Base-by-base conservation (phyloP, 2,797 vertebrate species). In the Sebastes hubbsi region DNA sequence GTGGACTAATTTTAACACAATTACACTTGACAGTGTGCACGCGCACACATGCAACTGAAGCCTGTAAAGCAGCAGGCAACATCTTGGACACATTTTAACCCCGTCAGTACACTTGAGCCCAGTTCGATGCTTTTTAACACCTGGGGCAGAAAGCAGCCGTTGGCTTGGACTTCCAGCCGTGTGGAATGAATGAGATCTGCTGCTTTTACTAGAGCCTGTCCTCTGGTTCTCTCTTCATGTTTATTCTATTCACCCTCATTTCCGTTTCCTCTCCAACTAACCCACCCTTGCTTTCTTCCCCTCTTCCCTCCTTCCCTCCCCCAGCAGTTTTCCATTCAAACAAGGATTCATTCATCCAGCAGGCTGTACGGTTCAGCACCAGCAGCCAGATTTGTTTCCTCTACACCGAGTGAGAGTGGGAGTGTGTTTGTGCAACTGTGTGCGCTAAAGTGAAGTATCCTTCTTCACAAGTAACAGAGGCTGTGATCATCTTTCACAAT, bases 1-100 rank as follows among this genome's bases (percentile, higher is more conserved):
- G 7, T 54, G 80, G 64, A 72, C 79, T 88, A 84, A 88, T 91
- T 89, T 90, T 84, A 85, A 89, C 82, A 91, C 90, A 88, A 82
- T 87, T 84, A 78, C 85, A 88, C 80, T 83, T 84, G 78, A 86
- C 81, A 77, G 72, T 30, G 59, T 24, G 36, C 66, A 74, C 20
- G 24, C 30, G 27, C 74, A 75, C 62, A 79, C 81, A 59, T 69
- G 81, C 83, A 90, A 87, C 81, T 75, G 80, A 84, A 85, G 79
- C 88, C 80, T 81, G 88, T 73, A 72, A 86, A 88, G 83, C 87
- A 86, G 82, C 72, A 52, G 74, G 83, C 79, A 83, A 78, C 80
- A 84, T 88, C 82, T 82, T 86, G 88, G 83, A 85, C 82, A 80
- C 77, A 77, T 83, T 85, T 82, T 72, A 81, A 84, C 77, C 83